Base-by-base conservation (phyloP, 2,113 vertebrate genomes). In the Xenus cinereus region DNA sequence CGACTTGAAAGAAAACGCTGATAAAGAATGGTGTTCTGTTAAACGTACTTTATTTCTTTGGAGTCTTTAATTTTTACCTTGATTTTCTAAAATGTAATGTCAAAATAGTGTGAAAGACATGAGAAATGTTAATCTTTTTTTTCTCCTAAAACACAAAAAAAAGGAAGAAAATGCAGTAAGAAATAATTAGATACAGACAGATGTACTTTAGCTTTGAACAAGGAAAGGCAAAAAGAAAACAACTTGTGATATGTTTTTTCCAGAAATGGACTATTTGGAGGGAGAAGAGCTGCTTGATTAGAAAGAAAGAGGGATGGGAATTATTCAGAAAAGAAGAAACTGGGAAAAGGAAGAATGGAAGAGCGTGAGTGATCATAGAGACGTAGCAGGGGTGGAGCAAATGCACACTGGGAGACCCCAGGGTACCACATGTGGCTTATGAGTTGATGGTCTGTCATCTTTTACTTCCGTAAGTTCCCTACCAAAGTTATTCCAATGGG, bases 1-100 rank as follows among this genome's bases (percentile, higher is more conserved):
- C 8, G 0, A 0, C 60, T 59, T 2, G 0, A 86, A 92, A 73
- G 27, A 66, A 89, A 91, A 57, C 1, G 1, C 14, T 57, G 17
- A n/a, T 45, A 14, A 69, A 81, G 17, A 39, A 71, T 4, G 5
- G 9, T 62, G 22, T 80, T 91, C 59, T 77, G 14, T 51, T 74
- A 81, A 67, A 45, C 3, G 37, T 26, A 18, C 3, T 77, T 80
- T 24, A 24, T 88, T 94, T 83, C 48, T 53, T 87, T 30, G 19
- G 14, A 22, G 12, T 32, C 35, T 54, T 37, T 76, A 50, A 12
- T 5, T 84, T 90, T 76, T 46, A n/a, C 23, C n/a, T 86, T 69
- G 18, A 48, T 80, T 91, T 88, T 75, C 39, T 90, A 53, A 72
- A 43, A 27, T 64, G 64, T 82, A 24, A 14, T 51, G 15, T 35